Evolutionary conservation across 2,888 invertebrate genomes (phyloP), one percentile per base, ranked within the genome.

Genomic region (Oligia latruncula): DNA sequence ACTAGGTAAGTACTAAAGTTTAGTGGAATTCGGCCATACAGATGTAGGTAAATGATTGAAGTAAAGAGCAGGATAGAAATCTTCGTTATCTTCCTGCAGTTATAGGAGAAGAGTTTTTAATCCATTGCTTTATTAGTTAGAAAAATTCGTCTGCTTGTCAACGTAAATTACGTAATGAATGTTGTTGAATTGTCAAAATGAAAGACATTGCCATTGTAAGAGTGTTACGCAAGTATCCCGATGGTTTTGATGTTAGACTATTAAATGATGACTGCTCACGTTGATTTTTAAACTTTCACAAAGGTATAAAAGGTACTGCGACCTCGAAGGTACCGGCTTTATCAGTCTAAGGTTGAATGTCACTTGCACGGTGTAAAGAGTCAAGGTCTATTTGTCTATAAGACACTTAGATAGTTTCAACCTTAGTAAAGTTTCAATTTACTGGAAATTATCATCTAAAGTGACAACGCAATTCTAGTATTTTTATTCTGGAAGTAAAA

Each of bases 281-380:
- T 70, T 52, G 20, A 8, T 49, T 70, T 35, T 9, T 35, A 55
- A 55, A 71, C 35, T 15, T 55, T 55, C 23, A 15, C 35, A 68
- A 6, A 17, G 2, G 67, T n/a, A n/a, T n/a, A 35, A 35, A 68
- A 70, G 23, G 8, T 71, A 71, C 58, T 58, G 20, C 29, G 68
- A 49, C 68, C 68, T 49, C 46, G 49, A 29, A 29, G 29, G 29
- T 70, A 49, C 49, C 20, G 6, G 29, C 20, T n/a, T 65, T 40
- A 71, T 40, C 40, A n/a, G n/a, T 65, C 64, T n/a, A 71, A 64
- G 40, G n/a, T 65, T 66, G n/a, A n/a, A 43, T 71, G 6, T 66
- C 64, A 17, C 40, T 40, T 65, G 65, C 40, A 66, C 66, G 40
- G 1, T 6, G 13, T 66, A 43, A 6, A 43, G 20, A 66, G 6